A percentile compares a stretch with the other conserved stretches of the same genome.
Conservation (phyloP, 2,113 vertebrate genomes). For the Calonectris borealis region DNA sequence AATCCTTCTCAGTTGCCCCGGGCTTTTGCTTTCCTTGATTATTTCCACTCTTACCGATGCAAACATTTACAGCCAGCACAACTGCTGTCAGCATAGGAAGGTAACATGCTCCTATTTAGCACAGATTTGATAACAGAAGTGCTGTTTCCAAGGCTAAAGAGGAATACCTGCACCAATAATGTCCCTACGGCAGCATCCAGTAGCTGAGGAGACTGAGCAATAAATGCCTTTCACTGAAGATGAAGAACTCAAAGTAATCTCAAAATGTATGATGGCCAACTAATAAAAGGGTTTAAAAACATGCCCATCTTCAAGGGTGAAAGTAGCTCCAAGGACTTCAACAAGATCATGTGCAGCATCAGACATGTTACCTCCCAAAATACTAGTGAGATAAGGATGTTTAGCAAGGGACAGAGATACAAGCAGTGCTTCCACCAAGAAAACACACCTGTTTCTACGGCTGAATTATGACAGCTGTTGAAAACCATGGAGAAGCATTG, state of each 20-base stretch:
- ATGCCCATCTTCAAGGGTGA: not conserved
- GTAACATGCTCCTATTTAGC: not conserved
- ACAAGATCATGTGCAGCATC: not conserved
- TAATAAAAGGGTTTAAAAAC: not conserved
- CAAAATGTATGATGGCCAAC: not conserved
- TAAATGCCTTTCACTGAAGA: not conserved
- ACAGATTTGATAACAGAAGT: not conserved
- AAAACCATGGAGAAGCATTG: constrained; percentile 40
- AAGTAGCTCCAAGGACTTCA: not conserved
- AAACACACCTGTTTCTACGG: not conserved
- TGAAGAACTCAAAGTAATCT: not conserved
- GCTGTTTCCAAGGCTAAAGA: not conserved
- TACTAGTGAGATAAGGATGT: not conserved
- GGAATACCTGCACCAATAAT: not conserved
- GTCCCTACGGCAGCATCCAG: not conserved
- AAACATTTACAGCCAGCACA: not conserved
- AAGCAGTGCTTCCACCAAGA: not conserved
- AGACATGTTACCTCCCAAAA: not conserved
- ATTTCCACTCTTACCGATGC: not conserved
- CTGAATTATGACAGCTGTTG: constrained; percentile 8
- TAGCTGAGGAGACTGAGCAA: not conserved
- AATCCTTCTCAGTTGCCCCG: not conserved
- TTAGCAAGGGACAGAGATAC: not conserved
- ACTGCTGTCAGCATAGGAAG: constrained; percentile 18
- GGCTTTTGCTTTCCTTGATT: not conserved